Evolutionary conservation across 2,888 invertebrate genomes (phyloP).

Genomic region (Helicoverpa assulta): DNA sequence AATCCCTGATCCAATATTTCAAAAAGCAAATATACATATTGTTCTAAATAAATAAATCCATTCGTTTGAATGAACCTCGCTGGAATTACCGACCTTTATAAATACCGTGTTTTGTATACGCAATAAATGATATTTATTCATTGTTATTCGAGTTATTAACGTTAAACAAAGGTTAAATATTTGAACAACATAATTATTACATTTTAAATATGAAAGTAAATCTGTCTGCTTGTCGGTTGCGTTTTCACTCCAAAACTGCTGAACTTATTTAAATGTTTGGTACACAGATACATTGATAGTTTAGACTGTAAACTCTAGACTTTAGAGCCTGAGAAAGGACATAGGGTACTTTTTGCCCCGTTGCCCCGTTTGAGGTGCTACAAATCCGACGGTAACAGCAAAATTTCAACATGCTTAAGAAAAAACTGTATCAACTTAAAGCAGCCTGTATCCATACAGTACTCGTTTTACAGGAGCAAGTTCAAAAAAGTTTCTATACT

Average conservation of each 20-base stretch:
- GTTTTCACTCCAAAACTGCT: too few relatives aligned
- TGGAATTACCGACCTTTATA: not conserved
- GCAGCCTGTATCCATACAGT: not conserved
- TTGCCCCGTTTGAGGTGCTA: too few relatives aligned
- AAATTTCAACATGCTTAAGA: not conserved
- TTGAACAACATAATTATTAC: not conserved
- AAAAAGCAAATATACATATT: not conserved
- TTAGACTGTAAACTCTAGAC: too few relatives aligned
- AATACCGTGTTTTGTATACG: not conserved
- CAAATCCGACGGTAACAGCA: too few relatives aligned
- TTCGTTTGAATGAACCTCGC: not conserved
- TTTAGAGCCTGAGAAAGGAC: too few relatives aligned
- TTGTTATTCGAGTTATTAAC: not conserved
- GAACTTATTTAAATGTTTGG: too few relatives aligned
- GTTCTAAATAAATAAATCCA: not conserved
- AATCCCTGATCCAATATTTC: not conserved
- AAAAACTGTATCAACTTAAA: not conserved
- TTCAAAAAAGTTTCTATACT: constrained; percentile 1
- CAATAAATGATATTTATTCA: not conserved
- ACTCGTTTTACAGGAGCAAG: not conserved
- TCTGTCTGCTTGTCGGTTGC: too few relatives aligned
- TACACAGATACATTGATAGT: too few relatives aligned
- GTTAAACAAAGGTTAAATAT: not conserved
- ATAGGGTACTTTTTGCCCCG: too few relatives aligned
- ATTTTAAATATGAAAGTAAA: too few relatives aligned